Evolutionary conservation across 2,113 vertebrate genomes (phyloP).

Genomic region (Steatornis caripensis): DNA sequence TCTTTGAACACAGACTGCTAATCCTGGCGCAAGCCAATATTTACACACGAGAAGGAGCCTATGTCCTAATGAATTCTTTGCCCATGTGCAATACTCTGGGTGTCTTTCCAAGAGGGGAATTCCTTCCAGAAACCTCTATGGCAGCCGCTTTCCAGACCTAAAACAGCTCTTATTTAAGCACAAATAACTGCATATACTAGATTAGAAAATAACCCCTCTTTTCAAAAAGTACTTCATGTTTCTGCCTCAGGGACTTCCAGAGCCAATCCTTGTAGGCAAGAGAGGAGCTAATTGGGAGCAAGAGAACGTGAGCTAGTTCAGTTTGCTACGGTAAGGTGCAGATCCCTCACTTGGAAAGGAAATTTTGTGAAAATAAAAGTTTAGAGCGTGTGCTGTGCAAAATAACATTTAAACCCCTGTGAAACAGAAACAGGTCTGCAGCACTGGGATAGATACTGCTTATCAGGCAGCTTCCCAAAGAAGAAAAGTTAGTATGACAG

Average conservation of each 20-base stretch:
- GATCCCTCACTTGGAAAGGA: not conserved
- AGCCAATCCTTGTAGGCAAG: not conserved
- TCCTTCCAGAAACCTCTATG: not conserved
- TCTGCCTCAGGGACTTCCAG: not conserved
- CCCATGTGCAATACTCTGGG: not conserved
- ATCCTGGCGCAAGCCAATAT: not conserved
- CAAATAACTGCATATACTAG: not conserved
- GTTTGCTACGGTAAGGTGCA: not conserved
- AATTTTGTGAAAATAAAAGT: not conserved
- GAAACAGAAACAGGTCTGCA: not conserved
- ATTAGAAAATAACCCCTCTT: not conserved
- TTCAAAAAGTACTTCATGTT: not conserved
- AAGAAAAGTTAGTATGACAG: not conserved
- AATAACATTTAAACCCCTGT: not conserved
- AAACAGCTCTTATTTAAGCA: not conserved
- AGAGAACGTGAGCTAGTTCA: not conserved
- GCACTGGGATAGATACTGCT: not conserved
- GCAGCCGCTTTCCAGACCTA: not conserved
- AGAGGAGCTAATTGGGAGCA: not conserved
- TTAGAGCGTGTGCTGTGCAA: not conserved
- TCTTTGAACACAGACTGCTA: not conserved
- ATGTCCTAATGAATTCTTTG: not conserved
- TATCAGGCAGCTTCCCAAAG: not conserved
- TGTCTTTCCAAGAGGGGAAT: not conserved
- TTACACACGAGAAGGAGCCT: not conserved